A percentile compares a stretch with the other conserved stretches of the same genome.
Conservation (phyloP, 2,113 vertebrate species). For the Macroglossus sobrinus region DNA sequence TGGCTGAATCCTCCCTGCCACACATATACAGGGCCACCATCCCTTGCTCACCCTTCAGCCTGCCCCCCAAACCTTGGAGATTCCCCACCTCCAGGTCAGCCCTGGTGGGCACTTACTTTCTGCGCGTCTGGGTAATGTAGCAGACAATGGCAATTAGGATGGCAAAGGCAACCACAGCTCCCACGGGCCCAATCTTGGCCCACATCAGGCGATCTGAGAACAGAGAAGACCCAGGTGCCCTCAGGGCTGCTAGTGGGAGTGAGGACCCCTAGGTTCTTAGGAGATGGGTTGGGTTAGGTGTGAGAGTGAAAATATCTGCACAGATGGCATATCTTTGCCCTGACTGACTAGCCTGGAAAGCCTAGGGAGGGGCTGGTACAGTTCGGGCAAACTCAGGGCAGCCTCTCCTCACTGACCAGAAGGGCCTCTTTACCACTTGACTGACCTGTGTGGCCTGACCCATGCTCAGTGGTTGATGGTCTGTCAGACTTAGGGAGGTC, state of each 20-base stretch:
- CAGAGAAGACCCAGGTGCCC: background rate
- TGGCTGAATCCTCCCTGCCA: background rate
- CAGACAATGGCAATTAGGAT: constrained; percentile 80
- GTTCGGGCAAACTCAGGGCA: too few relatives aligned
- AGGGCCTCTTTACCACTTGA: background rate
- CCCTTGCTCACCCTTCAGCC: rapidly evolving
- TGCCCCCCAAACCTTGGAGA: background rate
- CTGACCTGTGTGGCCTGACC: too few relatives aligned
- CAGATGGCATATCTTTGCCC: background rate
- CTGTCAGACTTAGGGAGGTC: background rate
- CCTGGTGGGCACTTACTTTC: constrained; percentile 72
- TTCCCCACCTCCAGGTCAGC: background rate
- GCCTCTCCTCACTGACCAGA: too few relatives aligned
- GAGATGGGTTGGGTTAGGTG: background rate
- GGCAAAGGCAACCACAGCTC: constrained; percentile 80
- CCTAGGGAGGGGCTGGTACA: rapidly evolving
- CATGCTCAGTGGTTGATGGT: background rate
- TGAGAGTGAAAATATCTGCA: background rate
- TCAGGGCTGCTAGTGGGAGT: background rate
- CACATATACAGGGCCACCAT: background rate
- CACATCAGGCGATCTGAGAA: constrained; percentile 78
- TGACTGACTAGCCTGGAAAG: background rate
- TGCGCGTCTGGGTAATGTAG: constrained; percentile 80
- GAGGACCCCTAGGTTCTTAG: background rate
- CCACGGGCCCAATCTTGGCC: constrained; percentile 81